Base-by-base conservation (phyloP, 2,888 invertebrate genomes). In the Hartigia nigra region DNA sequence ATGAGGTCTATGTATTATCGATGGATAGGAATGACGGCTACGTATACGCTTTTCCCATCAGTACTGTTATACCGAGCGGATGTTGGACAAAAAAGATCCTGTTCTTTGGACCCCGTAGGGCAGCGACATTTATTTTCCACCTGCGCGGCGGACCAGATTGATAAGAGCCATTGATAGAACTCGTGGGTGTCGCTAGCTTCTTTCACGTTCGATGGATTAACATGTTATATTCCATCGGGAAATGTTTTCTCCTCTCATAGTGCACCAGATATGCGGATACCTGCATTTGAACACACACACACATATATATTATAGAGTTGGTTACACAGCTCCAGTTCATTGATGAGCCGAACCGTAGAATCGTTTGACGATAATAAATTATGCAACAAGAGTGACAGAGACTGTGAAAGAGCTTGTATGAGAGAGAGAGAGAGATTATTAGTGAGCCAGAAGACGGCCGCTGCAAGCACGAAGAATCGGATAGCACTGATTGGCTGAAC, bases 401-500 rank as follows among this genome's bases (percentile, higher is more conserved):
- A 76, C 36, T 69, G 69, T 39, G 39, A 34, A 34, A 34, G 34
- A 39, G 39, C 14, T 5, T 55, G 23, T 23, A 23, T 9, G 9
- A 69, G 31, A 31, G 34, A 70, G 35, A 70, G 34, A 72, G 34
- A 34, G 31, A 72, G 11, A 32, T 72, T 72, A 32, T 72, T 72
- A 31, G 74, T 32, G 74, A 72, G 14, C 34, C 14, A 31, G 9
- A 55, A 55, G 55, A 55, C 55, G 55, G 55, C 55, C 23, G 55
- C 55, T 9, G 55, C 23, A 55, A 55, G 55, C 23, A 55, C 55
- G 23, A 55, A 55, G 55, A 55, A 55, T 55, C 55, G 23, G 55
- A 39, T 75, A 74, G 77, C 55, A 37, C 37, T 31, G 36, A 74
- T 39, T 37, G 34, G 55, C 72, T 69, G 75, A 78, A 76, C 75